Evolutionary conservation across 2,797 vertebrate species (phyloP), one percentile per base, ranked within the genome.

Genomic region (Philypnodon macrostomus): DNA sequence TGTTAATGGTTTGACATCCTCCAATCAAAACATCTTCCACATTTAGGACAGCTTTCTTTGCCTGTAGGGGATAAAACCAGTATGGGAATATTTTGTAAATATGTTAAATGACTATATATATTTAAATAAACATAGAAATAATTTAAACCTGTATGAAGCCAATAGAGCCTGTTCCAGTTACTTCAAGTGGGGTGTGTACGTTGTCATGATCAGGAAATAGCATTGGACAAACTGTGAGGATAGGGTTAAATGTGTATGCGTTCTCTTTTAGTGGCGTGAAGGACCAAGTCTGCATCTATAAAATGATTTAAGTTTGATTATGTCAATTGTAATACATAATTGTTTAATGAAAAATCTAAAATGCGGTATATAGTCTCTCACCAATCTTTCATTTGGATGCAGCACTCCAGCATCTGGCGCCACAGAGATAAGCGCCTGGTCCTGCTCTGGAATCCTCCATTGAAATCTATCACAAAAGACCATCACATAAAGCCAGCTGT

Each of bases 271-370:
- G 34, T 9, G 97, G 96, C 29, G 72, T 87, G 80, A 99, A 99
- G 35, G 82, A 89, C 96, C 96, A 99, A 0, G 44, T 80, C 72
- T 95, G 90, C 9, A 77, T 77, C 97, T 99, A 66, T 37, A 72
- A 53, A 86, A 16, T 24, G 5, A 50, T 15, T 19, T 6, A 12
- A 32, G 16, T 11, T 0, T 8, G 33, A 47, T n/a, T 7, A n/a
- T n/a, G 2, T 35, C 0, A 37, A 33, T 10, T 26, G 0, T 29
- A 29, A 29, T 3, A 29, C 27, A n/a, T 16, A 8, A 15, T 9
- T 32, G 3, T 33, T 10, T 34, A 1, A 21, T 14, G 7, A 12
- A n/a, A 14, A 38, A 53, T 42, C 36, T 4, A 13, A 18, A 53
- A 14, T 37, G 45, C 27, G 19, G 36, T 42, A 47, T 23, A 46